Conservation (phyloP, 1,140 invertebrate genomes). For the Ganaspis sp. region DNA sequence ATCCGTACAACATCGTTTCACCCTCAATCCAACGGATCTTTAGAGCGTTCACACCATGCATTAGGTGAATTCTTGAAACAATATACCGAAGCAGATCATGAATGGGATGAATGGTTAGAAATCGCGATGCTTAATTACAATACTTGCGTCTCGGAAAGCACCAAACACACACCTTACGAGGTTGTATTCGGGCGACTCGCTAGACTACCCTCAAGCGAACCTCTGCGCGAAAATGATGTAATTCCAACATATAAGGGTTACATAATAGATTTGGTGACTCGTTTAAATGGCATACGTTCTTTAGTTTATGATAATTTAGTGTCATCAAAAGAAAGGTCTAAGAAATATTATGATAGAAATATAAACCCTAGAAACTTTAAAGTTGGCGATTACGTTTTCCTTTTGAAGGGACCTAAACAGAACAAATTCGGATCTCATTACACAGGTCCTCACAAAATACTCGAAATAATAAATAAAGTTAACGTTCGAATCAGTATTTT, state of each 20-base stretch:
- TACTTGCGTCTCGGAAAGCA: conserved; percentile 54
- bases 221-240: not conserved
- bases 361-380: conserved; percentile 27
- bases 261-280: conserved; percentile 37
- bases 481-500: conserved; percentile 18
- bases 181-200: conserved; percentile 37
- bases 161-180: conserved; percentile 48
- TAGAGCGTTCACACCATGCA: conserved; percentile 66
- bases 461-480: conserved; percentile 33
- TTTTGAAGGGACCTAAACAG: conserved; percentile 37
- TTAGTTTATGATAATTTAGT: conserved; percentile 34
- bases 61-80: conserved; percentile 54
- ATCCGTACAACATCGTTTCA: conserved; percentile 66
- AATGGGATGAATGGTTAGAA: conserved; percentile 66
- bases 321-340: conserved; percentile 37
- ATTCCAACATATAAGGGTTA: conserved; percentile 30
- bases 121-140: conserved; percentile 46
- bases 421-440: conserved; percentile 39
- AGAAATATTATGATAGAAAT: conserved; percentile 47
- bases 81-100: conserved; percentile 49
- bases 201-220: conserved; percentile 31
- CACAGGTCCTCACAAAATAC: conserved; percentile 15
- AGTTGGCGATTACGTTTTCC: too few species aligned
- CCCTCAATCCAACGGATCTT: conserved; percentile 65
- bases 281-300: conserved; percentile 36